These are phyloP conservation scores for Macrochelys suwanniensis DNA, from an alignment of 2,797 vertebrate genomes.

Conservation along the genomic window DNA sequence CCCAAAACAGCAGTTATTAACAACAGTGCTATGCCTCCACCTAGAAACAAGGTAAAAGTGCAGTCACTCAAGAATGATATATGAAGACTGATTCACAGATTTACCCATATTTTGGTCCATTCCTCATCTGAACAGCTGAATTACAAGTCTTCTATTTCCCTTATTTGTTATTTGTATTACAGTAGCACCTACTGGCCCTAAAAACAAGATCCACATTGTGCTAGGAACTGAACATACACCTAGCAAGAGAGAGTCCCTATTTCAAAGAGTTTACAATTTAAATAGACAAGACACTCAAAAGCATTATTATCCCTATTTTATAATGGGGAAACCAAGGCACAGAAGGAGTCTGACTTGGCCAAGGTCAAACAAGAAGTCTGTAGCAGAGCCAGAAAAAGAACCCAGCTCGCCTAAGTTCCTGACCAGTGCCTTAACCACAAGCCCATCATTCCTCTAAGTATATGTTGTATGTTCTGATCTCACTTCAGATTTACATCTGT, in stretches of 20 bases:
- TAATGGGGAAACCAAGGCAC: background rate
- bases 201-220: background rate
- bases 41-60: background rate
- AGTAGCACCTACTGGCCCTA: background rate
- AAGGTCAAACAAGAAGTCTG: background rate
- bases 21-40: background rate
- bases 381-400: background rate
- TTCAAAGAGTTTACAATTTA: background rate
- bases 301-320: background rate
- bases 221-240: background rate
- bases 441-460: background rate
- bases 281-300: background rate
- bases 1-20: background rate
- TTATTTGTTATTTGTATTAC: background rate
- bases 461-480: background rate
- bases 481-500: background rate
- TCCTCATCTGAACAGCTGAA: background rate
- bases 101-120: background rate
- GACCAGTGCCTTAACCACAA: no score
- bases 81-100: background rate
- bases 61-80: background rate
- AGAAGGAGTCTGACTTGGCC: background rate
- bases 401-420: background rate
- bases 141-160: background rate
- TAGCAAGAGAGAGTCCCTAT: background rate